These are phyloP conservation scores for Todus mexicanus DNA, from an alignment of 2,797 vertebrate genomes.

Conservation along the genomic window DNA sequence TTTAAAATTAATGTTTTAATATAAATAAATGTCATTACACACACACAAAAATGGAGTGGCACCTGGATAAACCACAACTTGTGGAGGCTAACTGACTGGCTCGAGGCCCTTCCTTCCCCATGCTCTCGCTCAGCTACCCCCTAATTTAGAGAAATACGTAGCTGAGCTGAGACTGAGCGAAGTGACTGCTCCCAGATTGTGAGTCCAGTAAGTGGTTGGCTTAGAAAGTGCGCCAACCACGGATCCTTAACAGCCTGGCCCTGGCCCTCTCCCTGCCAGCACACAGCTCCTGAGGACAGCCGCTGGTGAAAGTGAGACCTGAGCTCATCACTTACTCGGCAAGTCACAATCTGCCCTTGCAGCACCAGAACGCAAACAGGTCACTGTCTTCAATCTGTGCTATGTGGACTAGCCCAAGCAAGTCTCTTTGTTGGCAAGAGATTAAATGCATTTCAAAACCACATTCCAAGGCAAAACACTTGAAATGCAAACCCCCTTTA, in stretches of 20 bases:
- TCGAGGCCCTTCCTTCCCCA: neutral
- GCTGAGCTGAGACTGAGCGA: neutral
- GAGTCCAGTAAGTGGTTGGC: slow-evolving; percentile 11
- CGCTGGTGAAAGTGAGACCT: slow-evolving; percentile 14
- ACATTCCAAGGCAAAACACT: slow-evolving; percentile 67
- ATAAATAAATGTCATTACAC: slow-evolving; percentile 74
- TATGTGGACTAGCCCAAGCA: slow-evolving; percentile 15
- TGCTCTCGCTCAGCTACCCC: neutral
- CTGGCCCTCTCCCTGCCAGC: slow-evolving; percentile 9
- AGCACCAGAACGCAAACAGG: slow-evolving; percentile 37
- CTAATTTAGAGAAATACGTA: neutral
- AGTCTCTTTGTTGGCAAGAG: slow-evolving; percentile 34
- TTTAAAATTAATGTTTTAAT: slow-evolving; percentile 56
- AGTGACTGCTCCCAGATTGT: neutral
- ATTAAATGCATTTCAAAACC: slow-evolving; percentile 46
- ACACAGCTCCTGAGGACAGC: slow-evolving; percentile 14
- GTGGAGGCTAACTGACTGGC: slow-evolving; percentile 20
- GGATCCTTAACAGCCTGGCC: neutral
- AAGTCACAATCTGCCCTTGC: neutral
- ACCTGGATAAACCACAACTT: slow-evolving; percentile 67
- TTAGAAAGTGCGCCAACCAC: neutral
- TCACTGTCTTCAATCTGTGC: slow-evolving; percentile 30
- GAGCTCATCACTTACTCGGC: neutral
- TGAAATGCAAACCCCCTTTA: slow-evolving; percentile 59
- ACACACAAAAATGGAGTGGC: slow-evolving; percentile 70